Percentiles rank a stretch among this genome's conserved stretches.
These are phyloP conservation scores for Heliconius hortense DNA, from an alignment of 2,888 invertebrate genomes.

Conservation along the genomic window DNA sequence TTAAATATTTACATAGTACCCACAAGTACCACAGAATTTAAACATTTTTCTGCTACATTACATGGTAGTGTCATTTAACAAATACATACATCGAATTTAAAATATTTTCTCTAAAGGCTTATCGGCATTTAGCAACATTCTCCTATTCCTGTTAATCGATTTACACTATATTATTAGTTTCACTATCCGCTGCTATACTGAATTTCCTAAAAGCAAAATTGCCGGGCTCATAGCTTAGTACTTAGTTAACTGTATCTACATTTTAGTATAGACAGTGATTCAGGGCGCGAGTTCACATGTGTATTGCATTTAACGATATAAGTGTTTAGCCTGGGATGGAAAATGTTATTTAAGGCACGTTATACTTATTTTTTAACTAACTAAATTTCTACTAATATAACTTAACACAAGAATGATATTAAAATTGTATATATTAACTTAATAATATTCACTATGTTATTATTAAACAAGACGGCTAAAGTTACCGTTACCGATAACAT, in stretches of 20 bases:
- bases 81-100: not conserved
- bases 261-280: slow-evolving; percentile 56
- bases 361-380: slow-evolving; percentile 64
- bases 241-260: slow-evolving; percentile 40
- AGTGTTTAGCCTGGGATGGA: slow-evolving; percentile 60
- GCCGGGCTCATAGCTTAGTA: slow-evolving; percentile 58
- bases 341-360: slow-evolving; percentile 72
- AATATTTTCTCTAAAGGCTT: not conserved
- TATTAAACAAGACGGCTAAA: not conserved
- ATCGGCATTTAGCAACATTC: slow-evolving; percentile 55
- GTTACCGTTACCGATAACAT: not conserved
- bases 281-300: slow-evolving; percentile 51
- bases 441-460: not conserved
- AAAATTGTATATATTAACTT: not conserved
- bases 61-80: not conserved
- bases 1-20: not conserved
- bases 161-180: slow-evolving; percentile 65
- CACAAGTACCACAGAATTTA: not conserved
- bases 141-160: slow-evolving; percentile 55
- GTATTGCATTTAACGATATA: slow-evolving; percentile 47
- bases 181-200: slow-evolving; percentile 55
- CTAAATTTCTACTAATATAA: slow-evolving; percentile 32
- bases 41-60: not conserved
- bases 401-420: not conserved
- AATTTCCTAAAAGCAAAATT: slow-evolving; percentile 69